Evolutionary conservation across 2,888 invertebrate species (phyloP).

Genomic region (Brenthis daphne): DNA sequence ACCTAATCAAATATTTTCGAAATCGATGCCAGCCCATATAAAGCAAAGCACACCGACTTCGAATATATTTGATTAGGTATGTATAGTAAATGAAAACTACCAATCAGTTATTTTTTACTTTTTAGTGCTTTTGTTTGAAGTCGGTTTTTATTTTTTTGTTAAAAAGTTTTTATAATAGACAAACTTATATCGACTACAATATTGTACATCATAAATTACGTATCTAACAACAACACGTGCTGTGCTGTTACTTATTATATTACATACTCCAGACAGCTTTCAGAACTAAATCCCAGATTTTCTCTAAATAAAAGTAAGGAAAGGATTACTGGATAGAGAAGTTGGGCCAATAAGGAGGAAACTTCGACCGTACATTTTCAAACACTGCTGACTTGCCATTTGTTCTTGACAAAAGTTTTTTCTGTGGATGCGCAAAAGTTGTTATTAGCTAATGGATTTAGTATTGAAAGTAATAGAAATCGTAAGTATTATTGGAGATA

Average conservation of each 20-base stretch:
- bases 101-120: no score
- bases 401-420: constrained; percentile 23
- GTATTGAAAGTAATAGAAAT: constrained; percentile 12
- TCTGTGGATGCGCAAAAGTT: constrained; percentile 24
- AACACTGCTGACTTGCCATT: constrained; percentile 29
- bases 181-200: no score
- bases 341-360: constrained; percentile 38
- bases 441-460: constrained; percentile 23
- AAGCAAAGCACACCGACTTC: no score
- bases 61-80: no score
- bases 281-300: constrained; percentile 9
- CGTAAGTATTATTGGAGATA: no score
- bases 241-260: constrained; percentile 20
- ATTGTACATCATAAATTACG: no score
- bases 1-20: no score
- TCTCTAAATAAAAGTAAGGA: constrained; percentile 29
- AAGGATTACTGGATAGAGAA: constrained; percentile 37
- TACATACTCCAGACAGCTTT: constrained; percentile 14
- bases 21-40: no score
- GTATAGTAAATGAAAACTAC: no score
- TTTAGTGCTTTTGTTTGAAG: no score
- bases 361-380: constrained; percentile 39
- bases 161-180: no score
- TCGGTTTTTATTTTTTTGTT: no score
- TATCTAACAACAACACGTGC: constrained; percentile 20